A percentile compares a stretch with the other conserved stretches of the same genome.
These are phyloP conservation scores for Pocota personata DNA, from an alignment of 2,888 invertebrate genomes.

Conservation along the genomic window DNA sequence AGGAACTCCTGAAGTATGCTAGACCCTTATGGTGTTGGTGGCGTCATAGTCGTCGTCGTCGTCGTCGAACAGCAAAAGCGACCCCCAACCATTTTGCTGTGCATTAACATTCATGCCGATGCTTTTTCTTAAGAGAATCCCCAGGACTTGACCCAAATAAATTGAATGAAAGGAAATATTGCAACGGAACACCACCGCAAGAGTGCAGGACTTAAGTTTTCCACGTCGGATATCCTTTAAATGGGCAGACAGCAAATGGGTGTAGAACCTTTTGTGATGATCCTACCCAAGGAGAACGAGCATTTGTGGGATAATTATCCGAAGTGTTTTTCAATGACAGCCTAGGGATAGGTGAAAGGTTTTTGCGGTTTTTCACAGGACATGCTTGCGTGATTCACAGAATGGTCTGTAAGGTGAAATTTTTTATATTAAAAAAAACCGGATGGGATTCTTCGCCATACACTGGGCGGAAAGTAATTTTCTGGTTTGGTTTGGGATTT, in stretches of 20 bases:
- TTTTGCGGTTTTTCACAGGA: slow-evolving; percentile 13
- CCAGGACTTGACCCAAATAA: slow-evolving; percentile 67
- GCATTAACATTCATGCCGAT: slow-evolving; percentile 59
- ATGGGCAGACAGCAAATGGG: slow-evolving; percentile 13
- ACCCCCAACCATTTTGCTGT: slow-evolving; percentile 21
- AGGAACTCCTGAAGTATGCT: slow-evolving; percentile 60
- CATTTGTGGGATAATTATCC: slow-evolving; percentile 61
- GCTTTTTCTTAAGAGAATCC: slow-evolving; percentile 62
- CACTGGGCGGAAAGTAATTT: not conserved
- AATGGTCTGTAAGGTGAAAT: not conserved
- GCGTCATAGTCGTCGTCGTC: not conserved
- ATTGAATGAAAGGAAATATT: slow-evolving; percentile 62
- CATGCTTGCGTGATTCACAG: not conserved
- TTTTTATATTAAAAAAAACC: not conserved
- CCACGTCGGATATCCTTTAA: slow-evolving; percentile 63
- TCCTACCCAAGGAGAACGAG: not conserved
- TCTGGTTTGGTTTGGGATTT: not conserved
- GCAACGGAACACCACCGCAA: slow-evolving; percentile 29
- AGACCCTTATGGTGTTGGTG: slow-evolving; percentile 3
- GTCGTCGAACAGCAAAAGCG: not conserved
- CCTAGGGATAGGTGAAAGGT: slow-evolving; percentile 10
- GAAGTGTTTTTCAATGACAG: slow-evolving; percentile 67
- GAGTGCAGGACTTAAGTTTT: slow-evolving; percentile 49
- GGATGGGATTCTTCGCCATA: not conserved
- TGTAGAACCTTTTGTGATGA: slow-evolving; percentile 20